A percentile compares a stretch with the other conserved stretches of the same genome.
These are phyloP conservation scores for Sebastes cheni DNA, from an alignment of 2,797 vertebrate species.

Conservation along the genomic window DNA sequence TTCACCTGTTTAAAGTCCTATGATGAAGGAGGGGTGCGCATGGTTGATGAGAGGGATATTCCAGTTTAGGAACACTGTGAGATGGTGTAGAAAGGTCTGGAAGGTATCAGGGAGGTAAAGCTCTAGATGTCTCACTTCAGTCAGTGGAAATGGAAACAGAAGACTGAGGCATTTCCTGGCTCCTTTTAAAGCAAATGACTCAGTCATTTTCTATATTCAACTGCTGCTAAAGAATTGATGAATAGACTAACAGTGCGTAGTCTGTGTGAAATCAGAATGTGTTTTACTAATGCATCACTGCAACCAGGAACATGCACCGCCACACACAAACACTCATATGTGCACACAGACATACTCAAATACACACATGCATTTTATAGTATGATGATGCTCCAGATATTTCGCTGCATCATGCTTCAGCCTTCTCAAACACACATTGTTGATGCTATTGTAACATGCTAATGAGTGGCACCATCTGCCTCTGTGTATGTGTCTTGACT, in stretches of 20 bases:
- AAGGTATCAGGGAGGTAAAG: not conserved
- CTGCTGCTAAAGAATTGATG: constrained; percentile 53
- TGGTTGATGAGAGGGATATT: not conserved
- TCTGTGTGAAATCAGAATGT: constrained; percentile 44
- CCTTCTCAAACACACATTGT: not conserved
- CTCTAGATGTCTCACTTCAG: constrained; percentile 14
- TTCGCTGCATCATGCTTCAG: constrained; percentile 68
- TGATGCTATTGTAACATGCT: constrained; percentile 2
- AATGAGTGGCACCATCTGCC: not conserved
- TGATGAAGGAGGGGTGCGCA: not conserved
- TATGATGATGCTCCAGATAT: constrained; percentile 26
- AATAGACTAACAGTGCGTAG: constrained; percentile 21
- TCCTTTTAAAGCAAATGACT: constrained; percentile 22
- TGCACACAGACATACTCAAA: not conserved
- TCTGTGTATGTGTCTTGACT: not conserved
- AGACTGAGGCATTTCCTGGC: constrained; percentile 9
- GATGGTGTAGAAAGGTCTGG: not conserved
- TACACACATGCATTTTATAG: constrained; percentile 35
- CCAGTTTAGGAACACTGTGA: not conserved
- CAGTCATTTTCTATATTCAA: constrained; percentile 35
- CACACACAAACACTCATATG: not conserved
- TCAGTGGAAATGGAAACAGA: constrained; percentile 1
- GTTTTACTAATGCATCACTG: constrained; percentile 47
- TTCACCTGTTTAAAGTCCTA: not conserved
- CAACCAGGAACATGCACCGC: not conserved